Percentiles rank a stretch among this genome's conserved stretches.
Conservation (phyloP, 2,797 vertebrate species). For the Enteromius paludinosus region DNA sequence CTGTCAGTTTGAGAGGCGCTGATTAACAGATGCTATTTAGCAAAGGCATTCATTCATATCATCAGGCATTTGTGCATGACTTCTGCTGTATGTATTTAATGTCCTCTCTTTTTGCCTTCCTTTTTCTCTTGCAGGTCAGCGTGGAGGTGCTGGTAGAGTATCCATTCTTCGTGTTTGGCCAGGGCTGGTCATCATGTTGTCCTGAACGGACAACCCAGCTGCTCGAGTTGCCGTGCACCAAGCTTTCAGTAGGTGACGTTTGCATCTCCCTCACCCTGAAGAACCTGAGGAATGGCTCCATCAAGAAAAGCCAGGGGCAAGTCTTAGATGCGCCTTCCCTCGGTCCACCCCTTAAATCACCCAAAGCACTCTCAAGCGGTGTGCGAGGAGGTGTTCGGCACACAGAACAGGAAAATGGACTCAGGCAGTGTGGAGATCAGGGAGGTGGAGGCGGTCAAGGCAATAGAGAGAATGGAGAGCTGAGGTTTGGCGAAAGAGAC, state of each 20-base stretch:
- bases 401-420: slow-evolving; percentile 90
- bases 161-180: slow-evolving; percentile 99
- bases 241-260: slow-evolving; percentile 96
- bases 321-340: slow-evolving; percentile 77
- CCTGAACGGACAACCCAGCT: slow-evolving; percentile 96
- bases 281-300: slow-evolving; percentile 95
- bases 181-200: slow-evolving; percentile 99
- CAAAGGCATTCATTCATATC: slow-evolving; percentile 55
- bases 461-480: slow-evolving; percentile 90
- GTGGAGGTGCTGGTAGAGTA: slow-evolving; percentile 98
- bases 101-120: background rate
- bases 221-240: slow-evolving; percentile 95
- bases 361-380: slow-evolving; percentile 76
- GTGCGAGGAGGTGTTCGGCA: slow-evolving; percentile 74
- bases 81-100: slow-evolving; percentile 34
- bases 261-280: slow-evolving; percentile 99
- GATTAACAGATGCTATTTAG: slow-evolving; percentile 48
- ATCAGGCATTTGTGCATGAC: slow-evolving; percentile 56
- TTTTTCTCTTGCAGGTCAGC: slow-evolving; percentile 83
- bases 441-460: slow-evolving; percentile 67
- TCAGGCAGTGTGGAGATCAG: slow-evolving; percentile 81
- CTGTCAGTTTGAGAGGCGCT: slow-evolving; percentile 47
- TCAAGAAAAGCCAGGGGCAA: slow-evolving; percentile 91
- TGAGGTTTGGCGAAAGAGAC: slow-evolving; percentile 83
- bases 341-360: slow-evolving; percentile 85